Evolutionary conservation across 2,797 vertebrate species (phyloP).

Genomic region (Premnoplex brunnescens): DNA sequence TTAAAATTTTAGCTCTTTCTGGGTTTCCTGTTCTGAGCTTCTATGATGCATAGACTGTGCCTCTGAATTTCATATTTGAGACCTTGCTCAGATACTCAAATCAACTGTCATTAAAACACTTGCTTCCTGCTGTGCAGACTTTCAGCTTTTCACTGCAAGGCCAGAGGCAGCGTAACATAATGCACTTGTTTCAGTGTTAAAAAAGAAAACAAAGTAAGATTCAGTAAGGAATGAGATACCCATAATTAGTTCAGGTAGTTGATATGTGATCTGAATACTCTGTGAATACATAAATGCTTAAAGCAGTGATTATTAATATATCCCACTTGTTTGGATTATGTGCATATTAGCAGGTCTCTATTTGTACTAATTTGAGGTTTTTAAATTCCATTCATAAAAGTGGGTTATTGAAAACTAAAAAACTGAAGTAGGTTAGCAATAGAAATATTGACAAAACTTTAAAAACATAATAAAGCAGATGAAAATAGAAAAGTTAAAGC

Average conservation of each 20-base stretch:
- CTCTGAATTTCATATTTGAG: background rate
- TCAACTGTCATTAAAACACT: background rate
- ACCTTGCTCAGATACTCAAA: background rate
- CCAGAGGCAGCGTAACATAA: background rate
- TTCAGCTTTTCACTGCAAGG: background rate
- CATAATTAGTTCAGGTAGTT: slow-evolving; percentile 5
- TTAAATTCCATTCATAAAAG: background rate
- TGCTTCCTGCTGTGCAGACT: background rate
- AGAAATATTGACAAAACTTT: background rate
- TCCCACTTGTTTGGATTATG: background rate
- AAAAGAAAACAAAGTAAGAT: background rate
- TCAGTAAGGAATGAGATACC: background rate
- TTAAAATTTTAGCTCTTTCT: background rate
- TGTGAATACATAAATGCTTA: background rate
- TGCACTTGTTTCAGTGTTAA: background rate
- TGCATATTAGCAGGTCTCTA: background rate
- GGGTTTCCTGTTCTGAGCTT: background rate
- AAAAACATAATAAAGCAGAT: background rate
- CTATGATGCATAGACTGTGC: background rate
- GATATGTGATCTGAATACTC: background rate
- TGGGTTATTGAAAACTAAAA: background rate
- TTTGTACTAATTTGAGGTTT: accelerated
- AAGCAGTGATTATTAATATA: background rate
- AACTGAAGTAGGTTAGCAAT: background rate
- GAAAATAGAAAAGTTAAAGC: background rate